These are phyloP conservation scores for Drosophila affinis DNA, from an alignment of 2,888 invertebrate species.

Conservation along the genomic window DNA sequence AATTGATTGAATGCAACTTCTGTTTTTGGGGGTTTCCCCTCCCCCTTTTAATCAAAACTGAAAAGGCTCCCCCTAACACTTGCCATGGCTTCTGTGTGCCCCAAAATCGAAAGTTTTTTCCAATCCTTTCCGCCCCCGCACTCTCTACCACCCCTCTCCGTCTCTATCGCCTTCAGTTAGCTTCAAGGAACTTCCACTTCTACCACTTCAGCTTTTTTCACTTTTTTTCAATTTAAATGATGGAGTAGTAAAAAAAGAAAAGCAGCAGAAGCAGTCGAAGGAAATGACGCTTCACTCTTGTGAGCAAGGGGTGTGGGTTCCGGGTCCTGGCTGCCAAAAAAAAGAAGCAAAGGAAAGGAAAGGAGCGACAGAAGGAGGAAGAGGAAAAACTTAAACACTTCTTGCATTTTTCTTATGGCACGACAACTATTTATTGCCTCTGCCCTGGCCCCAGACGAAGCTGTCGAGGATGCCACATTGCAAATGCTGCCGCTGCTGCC, in stretches of 20 bases:
- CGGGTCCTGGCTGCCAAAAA: constrained; percentile 41
- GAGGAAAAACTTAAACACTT: constrained; percentile 69
- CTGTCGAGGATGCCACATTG: constrained; percentile 42
- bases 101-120: constrained; percentile 40
- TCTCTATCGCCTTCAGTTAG: constrained; percentile 18
- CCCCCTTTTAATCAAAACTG: constrained; percentile 37
- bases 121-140: neutral
- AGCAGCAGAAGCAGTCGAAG: constrained; percentile 10
- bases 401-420: constrained; percentile 76
- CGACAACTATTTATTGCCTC: constrained; percentile 72
- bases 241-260: constrained; percentile 62
- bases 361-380: neutral
- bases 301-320: constrained; percentile 21
- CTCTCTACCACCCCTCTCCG: constrained; percentile 6
- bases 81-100: constrained; percentile 26
- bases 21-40: neutral
- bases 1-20: constrained; percentile 6
- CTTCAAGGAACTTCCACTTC: constrained; percentile 35
- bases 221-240: constrained; percentile 70
- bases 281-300: constrained; percentile 51
- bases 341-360: too few relatives aligned
- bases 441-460: constrained; percentile 45
- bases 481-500: constrained; percentile 16
- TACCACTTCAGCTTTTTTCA: constrained; percentile 32
- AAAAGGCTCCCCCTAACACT: constrained; percentile 36